phyloP scores from a whole-genome alignment of 2,888 invertebrate genomes.

The Drosophila setosimentum region DNA sequence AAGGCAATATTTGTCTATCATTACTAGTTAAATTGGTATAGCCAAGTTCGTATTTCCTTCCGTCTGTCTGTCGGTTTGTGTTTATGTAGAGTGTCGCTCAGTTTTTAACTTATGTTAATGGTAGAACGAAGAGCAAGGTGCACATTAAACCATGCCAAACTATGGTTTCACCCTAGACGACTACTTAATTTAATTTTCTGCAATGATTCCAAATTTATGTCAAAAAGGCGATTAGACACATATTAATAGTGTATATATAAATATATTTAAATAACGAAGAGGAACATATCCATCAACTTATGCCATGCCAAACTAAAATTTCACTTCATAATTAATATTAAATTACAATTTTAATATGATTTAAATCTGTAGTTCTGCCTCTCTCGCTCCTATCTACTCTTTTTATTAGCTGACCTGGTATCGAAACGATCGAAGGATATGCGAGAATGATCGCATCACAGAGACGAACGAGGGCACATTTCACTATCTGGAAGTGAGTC shows the following conservation, averaged over 20 bases:
- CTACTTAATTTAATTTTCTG: no score
- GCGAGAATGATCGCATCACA: constrained; percentile 91
- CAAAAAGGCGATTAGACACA: no score
- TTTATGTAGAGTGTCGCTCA: not conserved
- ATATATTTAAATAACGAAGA: not conserved
- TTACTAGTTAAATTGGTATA: not conserved
- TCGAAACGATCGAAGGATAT: constrained; percentile 91
- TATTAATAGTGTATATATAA: no score
- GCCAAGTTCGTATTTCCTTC: not conserved
- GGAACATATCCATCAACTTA: not conserved
- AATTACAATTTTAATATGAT: not conserved
- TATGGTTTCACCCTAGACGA: not conserved
- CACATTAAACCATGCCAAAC: not conserved
- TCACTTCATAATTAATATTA: not conserved
- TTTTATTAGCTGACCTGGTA: constrained; percentile 92
- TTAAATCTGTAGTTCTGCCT: not conserved
- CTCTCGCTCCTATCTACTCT: not conserved
- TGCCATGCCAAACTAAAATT: not conserved
- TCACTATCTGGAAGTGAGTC: constrained; percentile 93
- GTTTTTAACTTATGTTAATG: not conserved
- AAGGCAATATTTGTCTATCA: not conserved
- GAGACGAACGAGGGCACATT: constrained; percentile 94
- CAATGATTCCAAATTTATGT: no score
- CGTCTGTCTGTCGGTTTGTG: not conserved
- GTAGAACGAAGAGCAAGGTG: not conserved